These are phyloP conservation scores for Neelides folsomi DNA, from an alignment of 2,888 invertebrate genomes.

Conservation along the genomic window DNA sequence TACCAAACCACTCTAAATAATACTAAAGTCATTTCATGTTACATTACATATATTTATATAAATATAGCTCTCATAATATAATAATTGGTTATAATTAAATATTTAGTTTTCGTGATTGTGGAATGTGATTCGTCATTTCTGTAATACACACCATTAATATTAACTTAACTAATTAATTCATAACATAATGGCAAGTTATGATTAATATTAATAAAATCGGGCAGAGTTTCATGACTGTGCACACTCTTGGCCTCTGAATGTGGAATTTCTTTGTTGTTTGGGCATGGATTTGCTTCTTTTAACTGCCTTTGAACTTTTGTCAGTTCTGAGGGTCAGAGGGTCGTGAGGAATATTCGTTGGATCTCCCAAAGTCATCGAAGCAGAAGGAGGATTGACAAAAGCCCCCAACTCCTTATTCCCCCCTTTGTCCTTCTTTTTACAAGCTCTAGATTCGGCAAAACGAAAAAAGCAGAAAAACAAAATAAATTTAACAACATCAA, in stretches of 20 bases:
- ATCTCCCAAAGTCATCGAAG: neutral
- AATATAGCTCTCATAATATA: no score
- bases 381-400: neutral
- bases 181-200: neutral
- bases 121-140: no score
- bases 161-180: neutral
- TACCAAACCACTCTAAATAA: no score
- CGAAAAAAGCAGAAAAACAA: constrained; percentile 21
- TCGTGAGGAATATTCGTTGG: constrained; percentile 7
- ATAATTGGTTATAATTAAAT: no score
- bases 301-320: constrained; percentile 7
- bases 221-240: constrained; percentile 17
- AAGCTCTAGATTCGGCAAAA: constrained; percentile 21
- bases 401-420: constrained; percentile 1
- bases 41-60: no score
- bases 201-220: neutral
- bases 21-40: no score
- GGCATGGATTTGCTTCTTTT: constrained; percentile 32
- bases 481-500: constrained; percentile 10
- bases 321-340: neutral
- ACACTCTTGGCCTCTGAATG: constrained; percentile 28
- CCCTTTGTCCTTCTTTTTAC: constrained; percentile 22
- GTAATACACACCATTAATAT: no score
- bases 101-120: no score
- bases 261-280: constrained; percentile 20